Evolutionary conservation across 2,113 vertebrate genomes (phyloP), one percentile per base, ranked within the genome.

Genomic region (Nothobranchius kuhntae): DNA sequence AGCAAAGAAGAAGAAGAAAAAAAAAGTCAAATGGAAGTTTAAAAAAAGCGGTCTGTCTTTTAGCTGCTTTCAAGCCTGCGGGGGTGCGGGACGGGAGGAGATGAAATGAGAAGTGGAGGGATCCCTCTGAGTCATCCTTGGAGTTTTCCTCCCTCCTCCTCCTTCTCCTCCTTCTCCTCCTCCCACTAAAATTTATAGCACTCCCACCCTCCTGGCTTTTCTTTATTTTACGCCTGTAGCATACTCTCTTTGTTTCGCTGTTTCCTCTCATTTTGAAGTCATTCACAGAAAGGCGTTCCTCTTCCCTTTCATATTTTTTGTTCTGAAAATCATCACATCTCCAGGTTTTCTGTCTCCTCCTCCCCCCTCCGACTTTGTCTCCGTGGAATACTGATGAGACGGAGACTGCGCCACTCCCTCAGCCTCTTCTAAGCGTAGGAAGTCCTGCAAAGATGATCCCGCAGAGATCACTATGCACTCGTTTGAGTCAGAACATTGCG

Each of bases 81-180:
- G 63, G 30, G 61, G 52, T 71, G 56, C 13, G 61, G 60, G 48
- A 35, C 61, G 61, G 30, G 57, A 78, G 51, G 40, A 64, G 63
- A 68, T 26, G 53, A 82, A 50, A 82, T n/a, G 77, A 84, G 56
- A 73, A 15, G 67, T 71, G 74, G 75, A 84, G 88, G 86, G 78
- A 88, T 91, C 76, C 83, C 82, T 88, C 77, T 82, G 75, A 88
- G 81, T 90, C 85, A 88, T 78, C 83, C 78, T 83, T 53, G 68
- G 71, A 84, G 75, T 79, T 81, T 83, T 82, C 84, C 80, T 68
- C 71, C 68, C 69, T 62, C 59, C 55, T 66, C 46, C 36, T 38
- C 36, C 36, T 40, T 30, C 4, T 54, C 54, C 38, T 71, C 54
- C 53, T 48, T 61, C 75, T 72, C 77, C 72, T 80, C 77, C 75